Evolutionary conservation across 2,888 invertebrate species (phyloP), one percentile per base, ranked within the genome.

Genomic region (Drosophila anomelani): DNA sequence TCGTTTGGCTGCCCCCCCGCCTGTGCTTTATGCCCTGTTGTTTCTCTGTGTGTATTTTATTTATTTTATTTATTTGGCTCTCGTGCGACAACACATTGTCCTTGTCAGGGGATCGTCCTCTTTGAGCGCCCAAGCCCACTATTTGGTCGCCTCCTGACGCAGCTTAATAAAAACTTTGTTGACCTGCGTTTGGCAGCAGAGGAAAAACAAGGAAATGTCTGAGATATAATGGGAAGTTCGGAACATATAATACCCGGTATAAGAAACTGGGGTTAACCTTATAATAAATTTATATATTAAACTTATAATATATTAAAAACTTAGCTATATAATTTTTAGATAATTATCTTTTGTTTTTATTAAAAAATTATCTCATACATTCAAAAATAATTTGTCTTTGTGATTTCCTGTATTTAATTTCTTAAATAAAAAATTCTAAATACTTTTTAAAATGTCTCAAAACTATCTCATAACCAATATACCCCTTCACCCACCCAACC

Each of bases 141-240:
- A 68, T 57, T 70, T 70, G 70, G 29, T 29, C 57, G 75, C 69
- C 77, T 76, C 69, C 76, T 79, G 75, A 66, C 76, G 71, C 57
- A 72, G 85, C 71, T 77, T 79, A 62, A 85, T 67, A 79, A 77
- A 88, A 89, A 84, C 82, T 86, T 83, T 85, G 88, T 89, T 86
- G 84, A 80, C 86, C 89, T 85, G 88, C 80, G 72, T 75, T 72
- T 87, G 88, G 76, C 87, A 88, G 70, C 47, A 39, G 41, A 39
- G 49, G 43, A 49, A 44, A 41, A 53, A 46, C 55, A 57, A 62
- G 58, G 63, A 69, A 62, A 51, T 26, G 10, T 20, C 0, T 1
- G 6, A 47, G 1, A 15, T n/a, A 9, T 15, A 36, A 15, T 10
- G 5, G 6, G 9, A 8, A 32, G 10, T 23, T 41, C 13, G n/a